A percentile compares a stretch with the other conserved stretches of the same genome.
phyloP scores from a whole-genome alignment of 2,888 invertebrate species.

The Balanococcus diminutus region DNA sequence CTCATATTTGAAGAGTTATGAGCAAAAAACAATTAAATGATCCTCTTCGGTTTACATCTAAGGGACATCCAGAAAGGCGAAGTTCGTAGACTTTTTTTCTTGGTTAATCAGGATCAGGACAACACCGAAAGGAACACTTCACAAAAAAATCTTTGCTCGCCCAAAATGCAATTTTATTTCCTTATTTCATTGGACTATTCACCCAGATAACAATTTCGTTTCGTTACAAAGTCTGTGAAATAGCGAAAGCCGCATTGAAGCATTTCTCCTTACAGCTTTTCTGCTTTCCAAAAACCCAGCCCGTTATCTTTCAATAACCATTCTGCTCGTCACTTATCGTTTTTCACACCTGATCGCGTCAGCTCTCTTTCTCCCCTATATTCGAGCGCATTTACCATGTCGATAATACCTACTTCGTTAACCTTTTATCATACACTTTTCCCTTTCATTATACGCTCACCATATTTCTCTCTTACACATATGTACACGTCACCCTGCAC shows the following conservation, averaged over 20 bases:
- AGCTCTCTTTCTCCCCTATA: neutral
- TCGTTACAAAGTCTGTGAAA: neutral
- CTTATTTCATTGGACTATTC: no score
- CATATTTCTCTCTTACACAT: neutral
- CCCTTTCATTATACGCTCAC: neutral
- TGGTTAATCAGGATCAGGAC: no score
- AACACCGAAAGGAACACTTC: no score
- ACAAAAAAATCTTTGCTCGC: no score
- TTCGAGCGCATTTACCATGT: neutral
- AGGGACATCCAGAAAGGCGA: no score
- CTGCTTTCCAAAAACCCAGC: neutral
- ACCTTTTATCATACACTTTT: neutral
- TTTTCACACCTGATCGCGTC: constrained; percentile 8
- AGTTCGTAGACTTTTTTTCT: no score
- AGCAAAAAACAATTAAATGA: no score
- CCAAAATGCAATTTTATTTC: no score
- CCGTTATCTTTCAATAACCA: constrained; percentile 1
- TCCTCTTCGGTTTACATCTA: no score
- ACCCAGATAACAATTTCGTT: neutral
- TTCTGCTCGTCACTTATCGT: neutral
- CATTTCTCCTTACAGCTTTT: neutral
- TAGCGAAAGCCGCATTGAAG: neutral
- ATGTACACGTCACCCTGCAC: neutral
- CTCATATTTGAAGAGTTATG: no score
- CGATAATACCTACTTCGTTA: neutral